A percentile compares a stretch with the other conserved stretches of the same genome.
Evolutionary conservation across 2,888 invertebrate genomes (phyloP).

Genomic region (Eilema sororculum): DNA sequence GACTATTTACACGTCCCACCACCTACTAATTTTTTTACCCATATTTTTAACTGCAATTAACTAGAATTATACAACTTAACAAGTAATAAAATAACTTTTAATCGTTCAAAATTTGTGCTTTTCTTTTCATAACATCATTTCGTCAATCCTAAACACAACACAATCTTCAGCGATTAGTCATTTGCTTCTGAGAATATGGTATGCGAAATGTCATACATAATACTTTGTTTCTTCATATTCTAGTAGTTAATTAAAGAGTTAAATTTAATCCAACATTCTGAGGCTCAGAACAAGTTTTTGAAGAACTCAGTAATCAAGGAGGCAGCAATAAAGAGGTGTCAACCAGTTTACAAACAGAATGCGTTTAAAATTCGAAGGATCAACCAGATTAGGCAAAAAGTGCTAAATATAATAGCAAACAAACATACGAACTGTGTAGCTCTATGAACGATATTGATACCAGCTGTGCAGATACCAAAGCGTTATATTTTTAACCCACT

Average conservation of each 20-base stretch:
- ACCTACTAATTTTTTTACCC: background rate
- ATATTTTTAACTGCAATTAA: background rate
- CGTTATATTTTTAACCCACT: slow-evolving; percentile 62
- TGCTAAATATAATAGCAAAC: slow-evolving; percentile 56
- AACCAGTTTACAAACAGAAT: slow-evolving; percentile 57
- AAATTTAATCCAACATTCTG: background rate
- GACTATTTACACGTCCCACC: too few relatives aligned
- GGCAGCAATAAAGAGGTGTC: slow-evolving; percentile 34
- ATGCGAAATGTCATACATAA: background rate
- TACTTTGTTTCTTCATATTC: background rate
- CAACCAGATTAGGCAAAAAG: slow-evolving; percentile 36
- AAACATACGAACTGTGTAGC: background rate
- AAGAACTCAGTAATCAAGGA: slow-evolving; percentile 2
- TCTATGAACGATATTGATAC: slow-evolving; percentile 26
- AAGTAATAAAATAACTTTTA: background rate
- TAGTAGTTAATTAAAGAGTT: background rate
- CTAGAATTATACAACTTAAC: background rate
- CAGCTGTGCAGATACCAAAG: slow-evolving; percentile 38
- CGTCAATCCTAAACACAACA: too few relatives aligned
- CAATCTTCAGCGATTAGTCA: background rate
- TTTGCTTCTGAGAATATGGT: background rate
- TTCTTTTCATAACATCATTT: background rate
- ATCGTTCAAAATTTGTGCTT: background rate
- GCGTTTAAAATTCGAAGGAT: slow-evolving; percentile 46
- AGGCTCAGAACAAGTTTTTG: background rate